These are phyloP conservation scores for Enteromius trimaculatus DNA, from an alignment of 2,797 vertebrate species.

Conservation along the genomic window DNA sequence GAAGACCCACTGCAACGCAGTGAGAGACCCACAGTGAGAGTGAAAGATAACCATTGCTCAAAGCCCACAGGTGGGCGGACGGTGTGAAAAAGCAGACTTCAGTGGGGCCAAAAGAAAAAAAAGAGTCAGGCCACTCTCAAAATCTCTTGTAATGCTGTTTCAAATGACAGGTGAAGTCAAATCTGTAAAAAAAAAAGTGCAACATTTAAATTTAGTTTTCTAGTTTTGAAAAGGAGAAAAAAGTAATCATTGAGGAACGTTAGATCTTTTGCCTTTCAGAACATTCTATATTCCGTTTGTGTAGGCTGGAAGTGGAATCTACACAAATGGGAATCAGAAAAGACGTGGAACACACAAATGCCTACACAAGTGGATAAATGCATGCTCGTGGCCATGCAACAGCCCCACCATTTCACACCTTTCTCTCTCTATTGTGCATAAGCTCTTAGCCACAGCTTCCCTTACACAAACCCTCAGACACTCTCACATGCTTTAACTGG, in stretches of 20 bases:
- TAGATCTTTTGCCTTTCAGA: neutral
- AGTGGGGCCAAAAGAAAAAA: neutral
- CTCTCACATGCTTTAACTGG: neutral
- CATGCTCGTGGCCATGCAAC: neutral
- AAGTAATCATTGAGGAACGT: neutral
- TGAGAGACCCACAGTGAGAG: neutral
- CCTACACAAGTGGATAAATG: neutral
- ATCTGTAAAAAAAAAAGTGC: neutral
- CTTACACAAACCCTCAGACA: neutral
- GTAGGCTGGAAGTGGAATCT: slow-evolving; percentile 2
- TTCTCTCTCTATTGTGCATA: neutral
- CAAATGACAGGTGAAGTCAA: neutral
- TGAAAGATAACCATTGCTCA: slow-evolving; percentile 9
- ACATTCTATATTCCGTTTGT: neutral
- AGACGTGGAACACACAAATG: neutral
- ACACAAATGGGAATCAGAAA: neutral
- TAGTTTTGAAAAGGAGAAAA: neutral
- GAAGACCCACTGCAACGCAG: slow-evolving; percentile 20
- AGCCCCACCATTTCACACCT: slow-evolving; percentile 13
- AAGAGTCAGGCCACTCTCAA: neutral
- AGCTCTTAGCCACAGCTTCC: slow-evolving; percentile 23
- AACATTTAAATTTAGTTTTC: neutral
- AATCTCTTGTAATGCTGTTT: neutral
- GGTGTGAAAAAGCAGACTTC: neutral
- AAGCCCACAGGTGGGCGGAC: slow-evolving; percentile 27